Conservation (phyloP, 2,797 vertebrate species). For the Sebastes vulpes region DNA sequence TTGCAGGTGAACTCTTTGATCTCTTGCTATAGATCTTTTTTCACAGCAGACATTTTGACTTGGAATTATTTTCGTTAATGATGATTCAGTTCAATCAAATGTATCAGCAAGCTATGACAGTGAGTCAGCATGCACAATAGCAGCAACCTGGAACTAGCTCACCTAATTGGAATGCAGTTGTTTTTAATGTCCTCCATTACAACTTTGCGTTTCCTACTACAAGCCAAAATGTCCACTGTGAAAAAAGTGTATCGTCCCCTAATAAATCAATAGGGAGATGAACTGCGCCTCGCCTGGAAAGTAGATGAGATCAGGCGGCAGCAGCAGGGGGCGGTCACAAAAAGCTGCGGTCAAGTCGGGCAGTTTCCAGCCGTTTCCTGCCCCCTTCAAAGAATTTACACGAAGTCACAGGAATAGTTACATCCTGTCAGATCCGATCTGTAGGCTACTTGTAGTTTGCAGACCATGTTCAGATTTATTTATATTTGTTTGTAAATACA, state of each 20-base stretch:
- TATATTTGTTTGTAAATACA: background rate
- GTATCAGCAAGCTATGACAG: background rate
- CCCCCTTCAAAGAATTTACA: no score
- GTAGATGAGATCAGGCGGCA: no score
- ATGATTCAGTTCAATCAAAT: background rate
- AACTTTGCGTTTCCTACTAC: background rate
- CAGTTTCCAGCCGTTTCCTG: no score
- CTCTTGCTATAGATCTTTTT: background rate
- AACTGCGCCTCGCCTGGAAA: no score
- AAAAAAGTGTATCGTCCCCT: background rate
- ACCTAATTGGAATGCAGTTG: background rate
- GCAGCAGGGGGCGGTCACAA: no score
- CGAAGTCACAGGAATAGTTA: background rate
- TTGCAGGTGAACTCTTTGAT: background rate
- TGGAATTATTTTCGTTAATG: background rate
- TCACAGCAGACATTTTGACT: background rate
- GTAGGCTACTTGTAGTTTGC: background rate
- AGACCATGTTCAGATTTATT: background rate
- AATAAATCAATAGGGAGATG: background rate
- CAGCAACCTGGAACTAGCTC: background rate
- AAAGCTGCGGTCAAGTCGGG: background rate
- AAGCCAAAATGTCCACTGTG: background rate
- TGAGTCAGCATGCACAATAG: background rate
- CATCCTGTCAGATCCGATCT: background rate
- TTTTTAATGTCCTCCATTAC: background rate